Percentiles rank a stretch among this genome's conserved stretches.
phyloP scores from a whole-genome alignment of 2,113 vertebrate species.

The Mola mola region DNA sequence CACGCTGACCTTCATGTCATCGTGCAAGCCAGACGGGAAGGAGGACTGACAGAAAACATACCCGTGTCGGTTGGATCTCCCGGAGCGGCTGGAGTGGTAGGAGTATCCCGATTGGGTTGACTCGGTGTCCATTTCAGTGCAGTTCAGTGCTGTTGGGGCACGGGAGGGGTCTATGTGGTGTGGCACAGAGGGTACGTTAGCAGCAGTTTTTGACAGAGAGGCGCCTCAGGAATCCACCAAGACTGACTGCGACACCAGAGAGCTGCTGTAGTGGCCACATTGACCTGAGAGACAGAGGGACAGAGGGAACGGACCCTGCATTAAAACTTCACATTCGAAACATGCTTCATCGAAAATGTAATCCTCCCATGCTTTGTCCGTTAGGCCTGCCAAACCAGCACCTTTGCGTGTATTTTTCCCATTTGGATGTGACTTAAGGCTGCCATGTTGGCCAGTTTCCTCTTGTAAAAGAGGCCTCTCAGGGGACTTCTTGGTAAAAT shows the following conservation, averaged over 20 bases:
- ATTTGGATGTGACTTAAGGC: neutral
- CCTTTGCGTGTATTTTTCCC: neutral
- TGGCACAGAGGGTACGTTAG: constrained; percentile 37
- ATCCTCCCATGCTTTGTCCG: neutral
- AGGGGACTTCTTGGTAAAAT: no score
- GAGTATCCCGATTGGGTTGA: constrained; percentile 94
- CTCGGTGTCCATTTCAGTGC: constrained; percentile 90
- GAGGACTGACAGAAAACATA: constrained; percentile 71
- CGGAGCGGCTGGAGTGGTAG: constrained; percentile 92
- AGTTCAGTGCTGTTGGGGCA: constrained; percentile 43
- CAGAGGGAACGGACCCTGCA: neutral
- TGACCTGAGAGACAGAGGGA: constrained; percentile 62
- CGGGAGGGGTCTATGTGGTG: constrained; percentile 30
- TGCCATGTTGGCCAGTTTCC: neutral
- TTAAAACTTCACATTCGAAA: constrained; percentile 20
- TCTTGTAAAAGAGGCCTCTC: no score
- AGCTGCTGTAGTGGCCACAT: constrained; percentile 58
- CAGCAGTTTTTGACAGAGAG: constrained; percentile 69
- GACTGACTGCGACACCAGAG: constrained; percentile 55
- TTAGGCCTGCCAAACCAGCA: constrained; percentile 1
- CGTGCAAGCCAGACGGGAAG: neutral
- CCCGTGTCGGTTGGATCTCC: constrained; percentile 91
- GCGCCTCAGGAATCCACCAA: constrained; percentile 55
- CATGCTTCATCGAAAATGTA: neutral
- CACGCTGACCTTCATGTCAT: neutral